Conservation (phyloP, 2,113 vertebrate species). For the Rhineura floridana region DNA sequence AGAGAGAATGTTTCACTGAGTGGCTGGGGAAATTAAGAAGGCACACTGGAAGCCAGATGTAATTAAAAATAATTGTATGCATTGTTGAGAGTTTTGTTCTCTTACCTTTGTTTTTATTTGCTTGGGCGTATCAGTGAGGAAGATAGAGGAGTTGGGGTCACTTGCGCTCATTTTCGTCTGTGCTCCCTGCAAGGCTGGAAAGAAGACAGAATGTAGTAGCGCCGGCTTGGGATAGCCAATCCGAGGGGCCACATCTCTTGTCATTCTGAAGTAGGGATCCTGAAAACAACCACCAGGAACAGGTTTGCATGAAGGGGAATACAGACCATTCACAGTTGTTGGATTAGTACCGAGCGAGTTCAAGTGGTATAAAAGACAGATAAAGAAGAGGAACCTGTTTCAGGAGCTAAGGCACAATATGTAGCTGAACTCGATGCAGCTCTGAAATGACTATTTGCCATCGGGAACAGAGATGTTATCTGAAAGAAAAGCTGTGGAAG, state of each 20-base stretch:
- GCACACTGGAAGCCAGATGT: background rate
- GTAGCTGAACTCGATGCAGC: background rate
- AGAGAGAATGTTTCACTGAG: background rate
- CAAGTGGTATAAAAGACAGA: background rate
- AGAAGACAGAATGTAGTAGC: constrained; percentile 94
- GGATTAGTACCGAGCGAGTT: background rate
- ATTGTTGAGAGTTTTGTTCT: fast-evolving
- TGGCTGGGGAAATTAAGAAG: background rate
- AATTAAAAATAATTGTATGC: background rate
- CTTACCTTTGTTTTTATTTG: constrained; percentile 97
- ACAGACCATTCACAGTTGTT: background rate
- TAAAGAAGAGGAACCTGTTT: background rate
- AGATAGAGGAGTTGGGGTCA: constrained; percentile 94
- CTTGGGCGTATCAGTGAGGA: constrained; percentile 94
- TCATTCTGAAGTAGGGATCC: constrained; percentile 99
- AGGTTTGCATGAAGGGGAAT: background rate
- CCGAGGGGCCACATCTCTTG: constrained; percentile 93
- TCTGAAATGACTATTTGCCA: background rate
- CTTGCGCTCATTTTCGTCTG: constrained; percentile 99
- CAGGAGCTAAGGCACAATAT: background rate
- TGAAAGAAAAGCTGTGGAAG: background rate
- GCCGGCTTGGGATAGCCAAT: constrained; percentile 92
- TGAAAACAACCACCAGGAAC: constrained; percentile 58
- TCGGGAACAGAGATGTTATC: background rate
- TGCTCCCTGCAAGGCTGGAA: constrained; percentile 95